Conservation (phyloP, 2,797 vertebrate species). For the Nyctibius grandis region DNA sequence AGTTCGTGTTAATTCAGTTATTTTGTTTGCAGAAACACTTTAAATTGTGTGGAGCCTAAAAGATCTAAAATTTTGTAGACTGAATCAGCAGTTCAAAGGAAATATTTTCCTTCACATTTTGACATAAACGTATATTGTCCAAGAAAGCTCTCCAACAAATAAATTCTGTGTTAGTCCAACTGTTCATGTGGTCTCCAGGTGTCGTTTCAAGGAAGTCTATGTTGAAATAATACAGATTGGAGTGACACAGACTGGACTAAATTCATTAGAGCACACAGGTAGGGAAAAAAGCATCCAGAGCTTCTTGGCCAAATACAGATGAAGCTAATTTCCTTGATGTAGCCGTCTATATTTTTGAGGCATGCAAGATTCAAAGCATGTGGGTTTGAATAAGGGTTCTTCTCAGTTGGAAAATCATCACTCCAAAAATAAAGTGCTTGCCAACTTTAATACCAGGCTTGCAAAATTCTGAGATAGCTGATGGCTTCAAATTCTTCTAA, state of each 20-base stretch:
- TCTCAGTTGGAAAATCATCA: not conserved
- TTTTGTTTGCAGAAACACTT: not conserved
- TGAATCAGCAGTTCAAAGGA: not conserved
- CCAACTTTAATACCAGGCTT: not conserved
- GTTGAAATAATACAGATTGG: not conserved
- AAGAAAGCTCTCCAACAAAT: not conserved
- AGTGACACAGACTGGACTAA: not conserved
- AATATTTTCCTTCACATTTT: not conserved
- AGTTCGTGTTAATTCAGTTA: not conserved
- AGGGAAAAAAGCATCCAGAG: not conserved
- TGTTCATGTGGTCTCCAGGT: not conserved
- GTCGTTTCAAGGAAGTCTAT: not conserved
- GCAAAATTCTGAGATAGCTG: not conserved
- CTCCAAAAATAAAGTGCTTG: not conserved
- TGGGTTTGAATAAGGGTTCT: not conserved
- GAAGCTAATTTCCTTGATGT: not conserved
- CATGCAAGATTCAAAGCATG: not conserved
- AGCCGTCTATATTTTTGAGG: not conserved
- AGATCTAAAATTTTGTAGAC: not conserved
- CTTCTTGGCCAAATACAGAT: not conserved
- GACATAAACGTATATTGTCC: not conserved
- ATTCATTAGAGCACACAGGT: not conserved
- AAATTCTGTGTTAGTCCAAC: not conserved
- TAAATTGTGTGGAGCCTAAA: not conserved
- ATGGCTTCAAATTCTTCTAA: not conserved